Evolutionary conservation across 2,888 invertebrate genomes (phyloP).

Genomic region (Boloria selene): DNA sequence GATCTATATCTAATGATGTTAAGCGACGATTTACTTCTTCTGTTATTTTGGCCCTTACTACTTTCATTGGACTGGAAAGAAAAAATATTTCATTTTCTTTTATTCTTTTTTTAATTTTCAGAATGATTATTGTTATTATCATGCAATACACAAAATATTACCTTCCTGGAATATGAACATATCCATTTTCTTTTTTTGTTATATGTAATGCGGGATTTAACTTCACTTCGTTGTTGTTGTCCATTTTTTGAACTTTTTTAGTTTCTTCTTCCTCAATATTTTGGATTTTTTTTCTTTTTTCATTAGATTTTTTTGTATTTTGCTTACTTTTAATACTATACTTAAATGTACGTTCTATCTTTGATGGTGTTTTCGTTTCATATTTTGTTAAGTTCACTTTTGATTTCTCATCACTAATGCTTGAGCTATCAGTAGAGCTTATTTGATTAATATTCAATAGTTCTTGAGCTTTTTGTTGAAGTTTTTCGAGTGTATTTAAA

Average conservation of each 20-base stretch:
- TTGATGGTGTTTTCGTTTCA: conserved; percentile 20
- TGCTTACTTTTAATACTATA: conserved; percentile 22
- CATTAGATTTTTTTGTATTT: conserved; percentile 37
- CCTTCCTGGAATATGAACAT: conserved; percentile 36
- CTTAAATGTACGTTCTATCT: conserved; percentile 16
- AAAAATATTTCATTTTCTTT: conserved; percentile 2
- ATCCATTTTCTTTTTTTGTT: conserved; percentile 32
- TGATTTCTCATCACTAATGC: conserved; percentile 44
- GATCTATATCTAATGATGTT: conserved; percentile 84
- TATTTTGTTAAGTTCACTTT: conserved; percentile 22
- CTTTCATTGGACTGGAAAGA: conserved; percentile 60
- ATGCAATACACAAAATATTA: conserved; percentile 11
- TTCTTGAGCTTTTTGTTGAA: conserved; percentile 73
- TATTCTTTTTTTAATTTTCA: background rate
- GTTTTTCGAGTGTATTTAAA: conserved; percentile 60
- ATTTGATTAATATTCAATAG: conserved; percentile 63
- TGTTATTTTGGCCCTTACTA: conserved; percentile 71
- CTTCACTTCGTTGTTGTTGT: conserved; percentile 31
- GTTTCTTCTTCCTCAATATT: conserved; percentile 22
- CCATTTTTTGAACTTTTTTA: conserved; percentile 25
- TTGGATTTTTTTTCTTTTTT: conserved; percentile 25
- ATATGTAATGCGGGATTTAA: conserved; percentile 10
- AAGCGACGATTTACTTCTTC: conserved; percentile 81
- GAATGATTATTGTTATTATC: no score
- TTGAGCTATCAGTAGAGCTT: conserved; percentile 63